Conservation (phyloP, 1,140 invertebrate species). For the Cherax destructor region DNA sequence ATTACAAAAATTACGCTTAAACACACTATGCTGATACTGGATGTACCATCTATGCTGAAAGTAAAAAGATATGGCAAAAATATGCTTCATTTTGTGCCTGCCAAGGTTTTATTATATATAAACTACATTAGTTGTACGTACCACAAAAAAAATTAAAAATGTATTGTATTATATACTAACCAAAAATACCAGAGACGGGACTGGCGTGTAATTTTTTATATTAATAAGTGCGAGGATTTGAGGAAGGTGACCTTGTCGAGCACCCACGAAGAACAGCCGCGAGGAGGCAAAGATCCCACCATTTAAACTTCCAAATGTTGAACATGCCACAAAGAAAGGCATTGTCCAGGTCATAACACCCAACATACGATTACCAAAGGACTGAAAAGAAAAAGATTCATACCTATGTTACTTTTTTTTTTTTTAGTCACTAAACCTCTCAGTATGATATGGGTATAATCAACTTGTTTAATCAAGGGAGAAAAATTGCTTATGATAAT, state of each 20-base stretch:
- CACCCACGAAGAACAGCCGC: conserved; percentile 92
- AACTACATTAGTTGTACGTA: too few species aligned
- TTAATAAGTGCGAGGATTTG: conserved; percentile 89
- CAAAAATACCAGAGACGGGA: conserved; percentile 89
- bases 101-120: too few species aligned
- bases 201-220: conserved; percentile 86
- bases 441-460: neutral
- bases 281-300: conserved; percentile 94
- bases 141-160: too few species aligned
- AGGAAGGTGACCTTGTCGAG: conserved; percentile 92
- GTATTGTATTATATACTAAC: conserved; percentile 77
- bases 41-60: too few species aligned
- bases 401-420: neutral
- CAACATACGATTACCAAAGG: conserved; percentile 86
- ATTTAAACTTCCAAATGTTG: conserved; percentile 89
- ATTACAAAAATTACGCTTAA: too few species aligned
- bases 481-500: too few species aligned
- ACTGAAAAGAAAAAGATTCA: conserved; percentile 78
- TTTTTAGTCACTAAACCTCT: neutral
- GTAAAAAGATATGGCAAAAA: too few species aligned
- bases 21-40: too few species aligned
- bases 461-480: too few species aligned
- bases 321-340: conserved; percentile 89
- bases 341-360: conserved; percentile 86
- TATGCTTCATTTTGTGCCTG: too few species aligned